A percentile compares a stretch with the other conserved stretches of the same genome.
These are phyloP conservation scores for Tricholauxania praeusta DNA, from an alignment of 2,888 invertebrate genomes.

Conservation along the genomic window DNA sequence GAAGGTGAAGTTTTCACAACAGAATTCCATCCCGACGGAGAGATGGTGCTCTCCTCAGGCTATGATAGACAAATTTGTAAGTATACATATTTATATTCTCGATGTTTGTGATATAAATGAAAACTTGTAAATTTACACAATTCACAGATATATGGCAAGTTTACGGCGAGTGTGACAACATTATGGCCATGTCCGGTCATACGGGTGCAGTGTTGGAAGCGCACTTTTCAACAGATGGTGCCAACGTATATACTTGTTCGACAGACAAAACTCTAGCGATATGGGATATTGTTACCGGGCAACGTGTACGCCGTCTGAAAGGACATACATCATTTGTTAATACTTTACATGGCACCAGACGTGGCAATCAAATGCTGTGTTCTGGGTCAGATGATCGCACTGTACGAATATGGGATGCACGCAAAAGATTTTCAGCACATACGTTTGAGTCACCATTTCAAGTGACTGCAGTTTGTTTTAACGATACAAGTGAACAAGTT, in stretches of 20 bases:
- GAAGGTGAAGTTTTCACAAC: slow-evolving; percentile 94
- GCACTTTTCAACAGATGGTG: slow-evolving; percentile 86
- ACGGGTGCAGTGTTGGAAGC: slow-evolving; percentile 96
- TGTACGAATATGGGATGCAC: slow-evolving; percentile 91
- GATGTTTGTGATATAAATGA: neutral
- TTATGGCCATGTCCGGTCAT: slow-evolving; percentile 93
- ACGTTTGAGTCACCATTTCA: slow-evolving; percentile 81
- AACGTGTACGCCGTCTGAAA: slow-evolving; percentile 89
- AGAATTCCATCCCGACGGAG: slow-evolving; percentile 97
- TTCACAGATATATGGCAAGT: slow-evolving; percentile 90
- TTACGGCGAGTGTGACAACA: slow-evolving; percentile 98
- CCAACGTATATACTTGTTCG: slow-evolving; percentile 89
- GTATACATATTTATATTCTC: slow-evolving; percentile 55
- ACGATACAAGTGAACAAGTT: slow-evolving; percentile 95
- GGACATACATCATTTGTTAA: slow-evolving; percentile 85
- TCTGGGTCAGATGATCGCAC: slow-evolving; percentile 96
- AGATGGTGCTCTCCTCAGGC: slow-evolving; percentile 92
- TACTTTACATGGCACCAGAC: slow-evolving; percentile 75
- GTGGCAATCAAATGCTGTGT: slow-evolving; percentile 91
- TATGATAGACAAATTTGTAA: slow-evolving; percentile 96
- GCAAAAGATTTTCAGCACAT: slow-evolving; percentile 84
- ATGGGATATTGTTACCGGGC: slow-evolving; percentile 94
- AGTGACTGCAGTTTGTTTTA: slow-evolving; percentile 90
- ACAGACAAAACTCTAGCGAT: slow-evolving; percentile 95
- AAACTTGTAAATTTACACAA: slow-evolving; percentile 53